Evolutionary conservation across 2,797 vertebrate genomes (phyloP), one percentile per base, ranked within the genome.

Genomic region (Amniataba percoides): DNA sequence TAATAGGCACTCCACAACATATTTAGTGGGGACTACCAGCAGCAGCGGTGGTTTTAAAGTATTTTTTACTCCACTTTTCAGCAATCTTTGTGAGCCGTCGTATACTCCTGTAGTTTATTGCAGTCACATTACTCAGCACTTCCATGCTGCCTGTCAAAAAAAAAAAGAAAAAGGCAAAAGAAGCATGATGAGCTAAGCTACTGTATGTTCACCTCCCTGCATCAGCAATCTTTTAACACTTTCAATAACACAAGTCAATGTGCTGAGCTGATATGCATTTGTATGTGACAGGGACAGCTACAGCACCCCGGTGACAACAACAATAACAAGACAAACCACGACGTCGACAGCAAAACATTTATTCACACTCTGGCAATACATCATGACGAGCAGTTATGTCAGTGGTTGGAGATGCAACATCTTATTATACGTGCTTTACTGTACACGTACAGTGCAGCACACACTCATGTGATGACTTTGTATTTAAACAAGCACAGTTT

Each of bases 81-180:
- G 63, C 58, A 40, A 52, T 79, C 74, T 69, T 74, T 66, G 63
- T 77, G 78, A 62, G 59, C 66, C 66, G 64, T 68, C 77, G 66
- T 86, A 31, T 51, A 77, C 57, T 60, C 65, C 58, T 73, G 78
- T 83, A 74, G 73, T 82, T 91, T 88, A 84, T 83, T 84, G 71
- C 87, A 61, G 76, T 78, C 63, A 75, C 87, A 92, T 93, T 93
- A 94, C 90, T 93, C 93, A 94, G 92, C 88, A 79, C 74, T 92
- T 94, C 84, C 80, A 71, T 11, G 67, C 88, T 73, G 88, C 80
- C 87, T 82, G 84, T 91, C 89, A 91, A 78, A 67, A 73, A 85
- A 57, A 80, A 74, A 6, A 13, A 13, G 1, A 12, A 27, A 14
- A 14, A 43, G 21, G 12, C 55, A 71, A 62, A 78, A 74, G 77